Evolutionary conservation across 1,140 invertebrate genomes (phyloP).

Genomic region (Macrocentrus cingulum): DNA sequence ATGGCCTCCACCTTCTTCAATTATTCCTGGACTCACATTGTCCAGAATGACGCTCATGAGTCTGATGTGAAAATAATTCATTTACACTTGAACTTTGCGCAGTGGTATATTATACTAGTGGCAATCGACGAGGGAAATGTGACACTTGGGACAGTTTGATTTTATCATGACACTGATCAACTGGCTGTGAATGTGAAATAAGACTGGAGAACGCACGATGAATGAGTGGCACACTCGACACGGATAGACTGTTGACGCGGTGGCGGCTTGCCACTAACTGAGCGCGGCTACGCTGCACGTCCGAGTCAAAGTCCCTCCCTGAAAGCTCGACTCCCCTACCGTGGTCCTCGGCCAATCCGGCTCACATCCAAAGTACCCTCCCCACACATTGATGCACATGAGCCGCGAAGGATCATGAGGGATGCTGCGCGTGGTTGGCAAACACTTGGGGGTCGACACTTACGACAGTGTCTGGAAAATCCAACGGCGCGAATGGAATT

Average conservation of each 20-base stretch:
- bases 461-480: background rate
- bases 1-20: background rate
- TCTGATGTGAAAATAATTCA: background rate
- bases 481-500: background rate
- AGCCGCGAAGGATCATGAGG: conserved; percentile 23
- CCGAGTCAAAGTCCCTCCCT: conserved; percentile 34
- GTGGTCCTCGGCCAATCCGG: conserved; percentile 37
- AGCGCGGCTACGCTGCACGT: conserved; percentile 35
- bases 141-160: too few relatives aligned
- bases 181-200: too few relatives aligned
- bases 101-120: too few relatives aligned
- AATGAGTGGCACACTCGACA: background rate
- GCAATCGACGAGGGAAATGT: too few relatives aligned
- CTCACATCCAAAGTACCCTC: conserved; percentile 27
- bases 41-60: background rate
- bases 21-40: background rate
- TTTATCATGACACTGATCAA: too few relatives aligned
- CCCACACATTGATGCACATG: conserved; percentile 30
- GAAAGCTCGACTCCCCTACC: conserved; percentile 38
- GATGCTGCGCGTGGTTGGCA: conserved; percentile 14
- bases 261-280: conserved; percentile 57
- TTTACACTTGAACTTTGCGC: too few relatives aligned
- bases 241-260: conserved; percentile 26
- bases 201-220: background rate
- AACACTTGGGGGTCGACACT: background rate